These are phyloP conservation scores for Lissocephala sabroskyi DNA, from an alignment of 2,888 invertebrate species.

Conservation along the genomic window DNA sequence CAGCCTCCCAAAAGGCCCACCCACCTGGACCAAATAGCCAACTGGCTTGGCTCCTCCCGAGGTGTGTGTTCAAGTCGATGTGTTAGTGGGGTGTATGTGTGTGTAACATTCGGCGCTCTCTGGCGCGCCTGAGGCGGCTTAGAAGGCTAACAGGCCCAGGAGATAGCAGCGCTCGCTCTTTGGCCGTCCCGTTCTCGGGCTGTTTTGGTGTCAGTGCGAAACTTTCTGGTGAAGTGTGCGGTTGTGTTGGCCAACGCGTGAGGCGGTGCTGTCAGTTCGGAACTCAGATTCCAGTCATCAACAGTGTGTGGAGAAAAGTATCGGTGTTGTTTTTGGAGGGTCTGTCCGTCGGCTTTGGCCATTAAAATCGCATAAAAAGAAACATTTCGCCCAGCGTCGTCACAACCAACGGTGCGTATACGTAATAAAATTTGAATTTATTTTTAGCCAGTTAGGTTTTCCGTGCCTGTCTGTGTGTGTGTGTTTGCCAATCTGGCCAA, in stretches of 20 bases:
- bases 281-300: slow-evolving; percentile 1
- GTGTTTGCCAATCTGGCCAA: not conserved
- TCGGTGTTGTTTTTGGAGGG: slow-evolving; percentile 4
- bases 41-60: slow-evolving; percentile 7
- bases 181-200: slow-evolving; percentile 11
- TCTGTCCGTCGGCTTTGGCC: slow-evolving; percentile 23
- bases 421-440: slow-evolving; percentile 17
- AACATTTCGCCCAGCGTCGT: too few species aligned
- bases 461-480: too few species aligned
- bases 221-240: slow-evolving; percentile 56
- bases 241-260: slow-evolving; percentile 27
- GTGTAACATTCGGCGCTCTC: slow-evolving; percentile 30
- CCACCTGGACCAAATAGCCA: slow-evolving; percentile 29
- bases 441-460: too few species aligned
- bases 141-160: slow-evolving; percentile 16
- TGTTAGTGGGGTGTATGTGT: slow-evolving; percentile 10
- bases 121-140: slow-evolving; percentile 12
- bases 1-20: slow-evolving; percentile 24
- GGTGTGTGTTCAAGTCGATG: slow-evolving; percentile 4
- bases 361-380: slow-evolving; percentile 35
- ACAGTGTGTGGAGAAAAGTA: not conserved
- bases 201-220: slow-evolving; percentile 62
- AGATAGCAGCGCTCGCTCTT: slow-evolving; percentile 26
- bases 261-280: not conserved
- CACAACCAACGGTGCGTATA: slow-evolving; percentile 28